Conservation (phyloP, 2,888 invertebrate species). For the Patella caerulea region DNA sequence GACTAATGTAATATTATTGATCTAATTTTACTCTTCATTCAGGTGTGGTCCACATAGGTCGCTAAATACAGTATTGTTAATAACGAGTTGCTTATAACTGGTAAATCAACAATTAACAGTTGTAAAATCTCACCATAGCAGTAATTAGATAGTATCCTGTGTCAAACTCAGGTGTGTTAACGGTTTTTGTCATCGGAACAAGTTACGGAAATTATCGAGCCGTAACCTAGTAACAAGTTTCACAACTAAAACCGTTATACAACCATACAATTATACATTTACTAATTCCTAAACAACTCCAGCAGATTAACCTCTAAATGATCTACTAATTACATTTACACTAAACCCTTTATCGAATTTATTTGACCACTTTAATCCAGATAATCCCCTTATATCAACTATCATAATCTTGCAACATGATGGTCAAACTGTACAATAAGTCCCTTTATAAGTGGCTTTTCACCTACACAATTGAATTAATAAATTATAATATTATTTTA, state of each 20-base stretch:
- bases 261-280: neutral
- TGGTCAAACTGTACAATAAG: no score
- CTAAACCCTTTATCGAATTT: neutral
- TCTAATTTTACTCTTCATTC: neutral
- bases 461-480: no score
- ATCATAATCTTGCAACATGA: neutral
- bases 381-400: neutral
- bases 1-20: neutral
- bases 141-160: neutral
- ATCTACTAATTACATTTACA: neutral
- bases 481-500: no score
- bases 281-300: neutral
- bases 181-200: neutral
- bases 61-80: neutral
- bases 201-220: neutral
- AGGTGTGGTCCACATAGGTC: neutral
- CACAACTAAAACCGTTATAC: neutral
- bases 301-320: neutral
- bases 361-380: neutral
- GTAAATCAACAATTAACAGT: neutral
- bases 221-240: neutral
- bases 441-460: no score
- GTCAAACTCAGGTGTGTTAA: neutral
- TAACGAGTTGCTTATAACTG: neutral
- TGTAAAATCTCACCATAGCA: slow-evolving; percentile 1